Percentiles rank a stretch among this genome's conserved stretches.
Evolutionary conservation across 2,797 vertebrate genomes (phyloP).

Genomic region (Kryptopterus vitreolus): DNA sequence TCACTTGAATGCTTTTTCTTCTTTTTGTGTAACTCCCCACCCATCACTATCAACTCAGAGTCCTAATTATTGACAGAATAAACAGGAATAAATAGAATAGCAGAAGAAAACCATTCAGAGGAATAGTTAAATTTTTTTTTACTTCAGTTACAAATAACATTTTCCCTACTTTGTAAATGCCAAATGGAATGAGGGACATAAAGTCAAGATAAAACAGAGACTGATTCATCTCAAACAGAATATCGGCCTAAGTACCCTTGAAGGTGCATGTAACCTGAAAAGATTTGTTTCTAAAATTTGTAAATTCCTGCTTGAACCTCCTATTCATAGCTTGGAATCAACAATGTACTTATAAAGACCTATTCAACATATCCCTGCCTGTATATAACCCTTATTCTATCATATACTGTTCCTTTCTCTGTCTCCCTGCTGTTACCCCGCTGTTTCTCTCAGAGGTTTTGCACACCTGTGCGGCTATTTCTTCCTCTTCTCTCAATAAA

Average conservation of each 20-base stretch:
- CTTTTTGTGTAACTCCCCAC: slow-evolving; percentile 89
- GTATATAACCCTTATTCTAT: slow-evolving; percentile 1
- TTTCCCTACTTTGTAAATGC: slow-evolving; percentile 7
- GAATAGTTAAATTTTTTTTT: not conserved
- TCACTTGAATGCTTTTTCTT: slow-evolving; percentile 88
- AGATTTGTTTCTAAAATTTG: too few species aligned
- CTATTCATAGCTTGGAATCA: not conserved
- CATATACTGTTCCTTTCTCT: slow-evolving; percentile 22
- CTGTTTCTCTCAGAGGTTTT: slow-evolving; percentile 84
- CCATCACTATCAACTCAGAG: slow-evolving; percentile 82
- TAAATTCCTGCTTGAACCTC: not conserved
- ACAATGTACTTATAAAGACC: not conserved
- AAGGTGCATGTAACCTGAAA: slow-evolving; percentile 12
- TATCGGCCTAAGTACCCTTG: slow-evolving; percentile 29
- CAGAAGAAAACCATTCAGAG: not conserved
- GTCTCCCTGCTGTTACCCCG: slow-evolving; percentile 69
- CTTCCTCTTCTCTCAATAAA: slow-evolving; percentile 88
- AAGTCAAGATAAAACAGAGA: not conserved
- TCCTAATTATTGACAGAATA: slow-evolving; percentile 71
- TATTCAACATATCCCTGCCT: not conserved
- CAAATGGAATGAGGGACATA: slow-evolving; percentile 20
- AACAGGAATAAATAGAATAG: not conserved
- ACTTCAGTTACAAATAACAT: not conserved
- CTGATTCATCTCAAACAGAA: slow-evolving; percentile 24
- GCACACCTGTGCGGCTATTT: slow-evolving; percentile 88